Evolutionary conservation across 2,888 invertebrate genomes (phyloP).

Genomic region (Ectropis crepuscularia): DNA sequence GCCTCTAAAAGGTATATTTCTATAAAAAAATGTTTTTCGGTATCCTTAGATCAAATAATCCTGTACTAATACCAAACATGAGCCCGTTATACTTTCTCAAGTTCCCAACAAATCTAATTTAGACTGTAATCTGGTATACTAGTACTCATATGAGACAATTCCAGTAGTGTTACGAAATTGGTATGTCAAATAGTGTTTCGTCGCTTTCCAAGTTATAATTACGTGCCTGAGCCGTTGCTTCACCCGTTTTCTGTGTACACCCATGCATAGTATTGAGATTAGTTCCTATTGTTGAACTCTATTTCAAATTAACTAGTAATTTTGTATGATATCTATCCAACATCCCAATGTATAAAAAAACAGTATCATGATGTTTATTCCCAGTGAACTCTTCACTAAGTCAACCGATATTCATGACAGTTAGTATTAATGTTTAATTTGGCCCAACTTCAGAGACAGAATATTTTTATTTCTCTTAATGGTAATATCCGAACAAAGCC

Average conservation of each 20-base stretch:
- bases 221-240: slow-evolving; percentile 39
- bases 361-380: no score
- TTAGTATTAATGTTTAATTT: no score
- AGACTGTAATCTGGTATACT: slow-evolving; percentile 3
- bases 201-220: slow-evolving; percentile 43
- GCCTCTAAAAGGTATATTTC: no score
- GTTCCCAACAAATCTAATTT: slow-evolving; percentile 13
- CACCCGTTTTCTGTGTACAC: slow-evolving; percentile 24
- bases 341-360: no score
- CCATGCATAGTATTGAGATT: slow-evolving; percentile 26
- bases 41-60: no score
- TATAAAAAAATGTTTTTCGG: no score
- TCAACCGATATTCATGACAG: no score
- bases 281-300: slow-evolving; percentile 20
- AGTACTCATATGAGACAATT: slow-evolving; percentile 28
- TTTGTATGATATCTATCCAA: background rate
- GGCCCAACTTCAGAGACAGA: no score
- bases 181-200: slow-evolving; percentile 39
- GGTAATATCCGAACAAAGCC: no score
- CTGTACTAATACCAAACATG: no score
- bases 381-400: no score
- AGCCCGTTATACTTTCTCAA: background rate
- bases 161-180: slow-evolving; percentile 35
- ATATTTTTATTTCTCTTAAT: no score
- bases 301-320: background rate